Evolutionary conservation across 2,113 vertebrate species (phyloP), one percentile per base, ranked within the genome.

Genomic region (Micromys minutus): DNA sequence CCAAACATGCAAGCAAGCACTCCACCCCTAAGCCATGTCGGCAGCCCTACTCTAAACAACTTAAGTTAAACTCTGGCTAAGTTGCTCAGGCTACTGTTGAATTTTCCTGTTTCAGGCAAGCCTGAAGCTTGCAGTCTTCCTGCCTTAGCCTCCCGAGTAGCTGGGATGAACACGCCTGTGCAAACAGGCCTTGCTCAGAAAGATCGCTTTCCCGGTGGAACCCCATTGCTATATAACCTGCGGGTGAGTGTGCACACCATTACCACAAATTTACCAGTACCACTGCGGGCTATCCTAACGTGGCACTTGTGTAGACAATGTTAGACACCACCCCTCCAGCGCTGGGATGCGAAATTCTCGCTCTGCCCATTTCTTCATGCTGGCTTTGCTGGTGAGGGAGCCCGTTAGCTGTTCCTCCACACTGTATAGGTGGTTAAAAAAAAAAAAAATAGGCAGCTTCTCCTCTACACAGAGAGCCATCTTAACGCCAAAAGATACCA

Each of bases 331-430:
- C 4, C 42, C 22, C 1, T 11, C 19, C 17, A 47, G 67, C 2
- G 9, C 10, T 31, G 71, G 36, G 34, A 47, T 63, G 45, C 0
- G 8, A 50, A n/a, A 52, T 77, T 74, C 79, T 87, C 16, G 3
- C 15, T 55, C 31, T 45, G 52, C 16, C 16, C 45, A 39, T 87
- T 52, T 17, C 50, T 31, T 47, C 34, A 29, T 42, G 65, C 59
- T 8, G 17, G 11, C 29, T 1, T 71, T 47, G 39, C 42, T n/a
- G 5, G 15, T 4, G 1, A n/a, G n/a, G 4, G 3, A 34, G 34
- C 5, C 3, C 72, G 55, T 59, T 22, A 16, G 10, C 19, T 21
- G 13, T 45, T 19, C 34, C 36, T 55, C 42, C n/a, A 24, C 19
- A 12, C 1, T 16, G 36, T 67, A 39, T 61, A 59, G 42, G 13